Evolutionary conservation across 2,797 vertebrate species (phyloP), one percentile per base, ranked within the genome.

Genomic region (Pagetopsis macropterus): DNA sequence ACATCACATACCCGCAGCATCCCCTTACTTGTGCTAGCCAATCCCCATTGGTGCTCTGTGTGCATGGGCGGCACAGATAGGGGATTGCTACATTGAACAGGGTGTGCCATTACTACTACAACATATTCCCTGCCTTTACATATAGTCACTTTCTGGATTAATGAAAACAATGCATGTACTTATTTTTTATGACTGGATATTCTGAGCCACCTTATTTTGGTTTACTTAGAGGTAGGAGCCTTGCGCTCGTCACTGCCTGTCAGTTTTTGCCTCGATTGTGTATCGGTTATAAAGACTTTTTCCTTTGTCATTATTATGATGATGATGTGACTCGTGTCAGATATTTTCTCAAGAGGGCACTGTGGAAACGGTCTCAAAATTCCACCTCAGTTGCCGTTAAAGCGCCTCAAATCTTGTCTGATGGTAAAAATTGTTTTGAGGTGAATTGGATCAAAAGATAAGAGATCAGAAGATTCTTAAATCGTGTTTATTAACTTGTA

Each of bases 41-140:
- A 85, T 87, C 77, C 86, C 91, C 84, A 82, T 92, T 92, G 92
- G 93, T 95, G 93, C 94, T 92, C 92, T 90, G 91, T 93, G 92
- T 93, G 91, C 90, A 91, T 93, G 90, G 88, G 91, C 92, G 58
- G 88, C 91, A 92, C 93, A 92, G 90, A 83, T 90, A 52, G 82
- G 89, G 92, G 91, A 78, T 87, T 91, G 88, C 72, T 76, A 66
- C 81, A 84, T 68, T 74, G 85, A 78, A 85, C 75, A 85, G 89
- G 82, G 78, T 83, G 76, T 78, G 79, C 76, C 65, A 72, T 78
- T 81, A 78, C 69, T 75, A 57, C 81, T 78, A 82, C 72, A 85
- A 74, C 77, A 88, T 76, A 84, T 78, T 78, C 83, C 89, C 91
- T 85, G 91, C 88, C 85, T 90, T 90, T 86, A 89, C 87, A 86